Base-by-base conservation (phyloP, 2,113 vertebrate species). In the Bubo scandiacus region DNA sequence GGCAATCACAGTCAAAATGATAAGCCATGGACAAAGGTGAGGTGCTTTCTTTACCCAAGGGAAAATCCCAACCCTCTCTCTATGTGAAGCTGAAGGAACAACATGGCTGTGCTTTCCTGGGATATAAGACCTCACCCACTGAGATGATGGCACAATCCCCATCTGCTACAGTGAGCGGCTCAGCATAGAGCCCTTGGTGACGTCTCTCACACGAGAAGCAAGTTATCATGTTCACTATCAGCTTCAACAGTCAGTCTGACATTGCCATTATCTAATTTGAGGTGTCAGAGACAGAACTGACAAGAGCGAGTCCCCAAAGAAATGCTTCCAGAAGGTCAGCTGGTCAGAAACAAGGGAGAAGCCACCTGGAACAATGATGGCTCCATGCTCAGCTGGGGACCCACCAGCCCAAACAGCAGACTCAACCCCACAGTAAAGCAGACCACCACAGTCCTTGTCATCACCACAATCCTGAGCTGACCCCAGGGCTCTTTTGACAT, bases 121-220 rank as follows among this genome's bases (percentile, higher is more conserved):
- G 65, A 36, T 30, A 36, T 1, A 15, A 91, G 32, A 66, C 20
- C 21, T 66, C 30, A 81, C 32, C 49, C 30, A 34, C 30, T 62
- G 42, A 52, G 20, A 36, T 4, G 42, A 68, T 1, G 3, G 40
- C 10, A 18, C 13, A 47, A n/a, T 45, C 84, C 34, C 70, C 27
- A 30, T 20, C 54, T 72, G 57, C 40, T 68, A 21, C 22, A 38
- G 18, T 0, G 0, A 71, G 51, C 0, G 0, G 25, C 47, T 81
- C 57, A n/a, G 57, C 47, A 45, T 2, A 0, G 0, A 80, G 58
- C n/a, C n/a, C 20, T 63, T 55, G 32, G 23, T 75, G 61, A 65
- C 5, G 0, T 30, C 2, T 36, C 16, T 21, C 20, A 47, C 51
- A 66, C n/a, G 68, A 78, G 30, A 4, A 94, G 25, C 66, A 75